Conservation (phyloP, 2,888 invertebrate species). For the Yponomeuta malinellus region DNA sequence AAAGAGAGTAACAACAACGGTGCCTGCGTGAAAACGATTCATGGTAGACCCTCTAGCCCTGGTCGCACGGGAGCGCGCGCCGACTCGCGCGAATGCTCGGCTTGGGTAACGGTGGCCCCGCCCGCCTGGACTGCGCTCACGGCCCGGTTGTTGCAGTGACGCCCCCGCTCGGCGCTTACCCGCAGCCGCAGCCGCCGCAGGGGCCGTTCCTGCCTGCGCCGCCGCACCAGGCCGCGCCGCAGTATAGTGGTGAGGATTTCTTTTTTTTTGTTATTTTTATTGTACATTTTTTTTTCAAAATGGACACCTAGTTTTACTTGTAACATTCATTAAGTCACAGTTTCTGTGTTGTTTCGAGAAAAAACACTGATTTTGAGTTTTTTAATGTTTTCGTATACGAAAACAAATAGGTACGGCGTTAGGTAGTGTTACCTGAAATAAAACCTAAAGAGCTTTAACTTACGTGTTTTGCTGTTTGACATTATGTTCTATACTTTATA, state of each 20-base stretch:
- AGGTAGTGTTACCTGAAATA: too few relatives aligned
- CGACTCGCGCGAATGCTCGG: conserved; percentile 74
- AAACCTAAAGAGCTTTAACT: too few relatives aligned
- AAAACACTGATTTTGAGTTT: too few relatives aligned
- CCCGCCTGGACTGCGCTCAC: not conserved
- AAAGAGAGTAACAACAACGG: not conserved
- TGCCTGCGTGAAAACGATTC: not conserved
- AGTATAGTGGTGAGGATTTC: conserved; percentile 63
- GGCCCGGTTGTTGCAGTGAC: conserved; percentile 51
- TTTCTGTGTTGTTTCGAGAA: too few relatives aligned
- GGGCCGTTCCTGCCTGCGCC: conserved; percentile 79
- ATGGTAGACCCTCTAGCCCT: not conserved
- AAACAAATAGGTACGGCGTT: too few relatives aligned
- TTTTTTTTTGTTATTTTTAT: not conserved
- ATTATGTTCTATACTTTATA: too few relatives aligned
- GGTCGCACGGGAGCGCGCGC: conserved; percentile 25
- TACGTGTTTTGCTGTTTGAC: too few relatives aligned
- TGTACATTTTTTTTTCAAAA: too few relatives aligned
- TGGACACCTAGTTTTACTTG: too few relatives aligned
- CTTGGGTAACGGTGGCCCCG: conserved; percentile 62
- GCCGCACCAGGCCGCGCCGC: conserved; percentile 77
- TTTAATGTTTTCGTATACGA: too few relatives aligned
- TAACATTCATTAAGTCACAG: too few relatives aligned
- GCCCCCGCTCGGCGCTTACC: conserved; percentile 74
- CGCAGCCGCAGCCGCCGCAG: conserved; percentile 76